Percentiles rank a stretch among this genome's conserved stretches.
phyloP scores from a whole-genome alignment of 2,113 vertebrate genomes.

The Hirundichthys speculiger region DNA sequence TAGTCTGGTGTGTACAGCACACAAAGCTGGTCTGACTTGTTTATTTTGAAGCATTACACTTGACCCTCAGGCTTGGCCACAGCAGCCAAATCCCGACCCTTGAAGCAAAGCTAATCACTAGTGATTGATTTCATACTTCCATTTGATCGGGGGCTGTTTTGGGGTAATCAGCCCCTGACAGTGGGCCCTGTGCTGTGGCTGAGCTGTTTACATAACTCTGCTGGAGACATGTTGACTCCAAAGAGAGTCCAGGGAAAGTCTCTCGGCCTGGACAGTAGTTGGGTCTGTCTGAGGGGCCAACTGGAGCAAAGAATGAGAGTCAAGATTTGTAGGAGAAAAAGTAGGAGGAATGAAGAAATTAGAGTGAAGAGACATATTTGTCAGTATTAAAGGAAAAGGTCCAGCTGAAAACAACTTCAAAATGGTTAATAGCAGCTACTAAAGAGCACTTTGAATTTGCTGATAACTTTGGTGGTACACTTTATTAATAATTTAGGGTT shows the following conservation, averaged over 20 bases:
- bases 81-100: constrained; percentile 58
- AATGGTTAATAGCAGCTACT: no score
- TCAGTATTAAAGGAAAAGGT: no score
- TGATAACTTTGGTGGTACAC: no score
- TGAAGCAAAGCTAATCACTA: constrained; percentile 63
- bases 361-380: background rate
- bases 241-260: constrained; percentile 45
- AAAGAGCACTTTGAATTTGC: no score
- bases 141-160: constrained; percentile 72
- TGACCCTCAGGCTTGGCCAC: constrained; percentile 64
- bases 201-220: constrained; percentile 73
- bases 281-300: constrained; percentile 34
- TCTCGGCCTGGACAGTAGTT: constrained; percentile 62
- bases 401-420: no score
- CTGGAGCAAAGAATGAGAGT: constrained; percentile 20
- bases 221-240: constrained; percentile 73
- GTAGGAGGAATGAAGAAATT: constrained; percentile 17
- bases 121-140: constrained; percentile 80
- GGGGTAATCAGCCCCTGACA: constrained; percentile 74
- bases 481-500: no score
- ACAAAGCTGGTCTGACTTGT: constrained; percentile 57
- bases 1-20: constrained; percentile 58
- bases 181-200: constrained; percentile 72
- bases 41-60: constrained; percentile 72
- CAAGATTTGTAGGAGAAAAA: constrained; percentile 24